Evolutionary conservation across 2,113 vertebrate species (phyloP).

Genomic region (Hippocampus barbouri): DNA sequence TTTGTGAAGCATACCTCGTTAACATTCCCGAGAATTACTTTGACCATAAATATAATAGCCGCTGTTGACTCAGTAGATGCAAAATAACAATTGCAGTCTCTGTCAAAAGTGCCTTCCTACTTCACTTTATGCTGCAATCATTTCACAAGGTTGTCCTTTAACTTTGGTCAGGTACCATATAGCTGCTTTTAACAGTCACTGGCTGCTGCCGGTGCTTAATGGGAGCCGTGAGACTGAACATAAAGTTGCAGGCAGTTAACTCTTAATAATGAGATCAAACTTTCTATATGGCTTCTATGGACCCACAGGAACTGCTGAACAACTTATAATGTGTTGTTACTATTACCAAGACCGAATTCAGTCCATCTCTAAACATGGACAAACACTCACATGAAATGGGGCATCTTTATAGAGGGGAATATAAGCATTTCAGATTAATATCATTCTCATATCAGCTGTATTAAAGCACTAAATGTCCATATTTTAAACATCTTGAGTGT

Average conservation of each 20-base stretch:
- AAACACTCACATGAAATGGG: not conserved
- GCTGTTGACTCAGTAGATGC: not conserved
- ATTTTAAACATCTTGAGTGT: too few relatives aligned
- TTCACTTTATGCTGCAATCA: not conserved
- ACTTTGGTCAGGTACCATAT: not conserved
- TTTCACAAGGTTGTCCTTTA: not conserved
- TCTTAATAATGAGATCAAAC: constrained; percentile 9
- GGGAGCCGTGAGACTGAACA: not conserved
- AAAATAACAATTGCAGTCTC: not conserved
- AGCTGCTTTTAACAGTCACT: not conserved
- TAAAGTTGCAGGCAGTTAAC: constrained; percentile 9
- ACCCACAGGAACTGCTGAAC: not conserved
- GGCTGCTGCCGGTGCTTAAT: not conserved
- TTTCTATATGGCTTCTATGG: not conserved
- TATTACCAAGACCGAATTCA: not conserved
- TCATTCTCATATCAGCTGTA: not conserved
- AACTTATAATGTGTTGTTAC: not conserved
- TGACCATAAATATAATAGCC: not conserved
- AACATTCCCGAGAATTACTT: not conserved
- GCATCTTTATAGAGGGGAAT: not conserved
- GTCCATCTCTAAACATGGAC: not conserved
- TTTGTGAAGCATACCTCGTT: not conserved
- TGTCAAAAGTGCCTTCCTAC: not conserved
- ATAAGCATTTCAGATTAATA: not conserved
- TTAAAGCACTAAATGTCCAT: too few relatives aligned